Evolutionary conservation across 1,140 invertebrate species (phyloP), one percentile per base, ranked within the genome.

Genomic region (Lerema accius): DNA sequence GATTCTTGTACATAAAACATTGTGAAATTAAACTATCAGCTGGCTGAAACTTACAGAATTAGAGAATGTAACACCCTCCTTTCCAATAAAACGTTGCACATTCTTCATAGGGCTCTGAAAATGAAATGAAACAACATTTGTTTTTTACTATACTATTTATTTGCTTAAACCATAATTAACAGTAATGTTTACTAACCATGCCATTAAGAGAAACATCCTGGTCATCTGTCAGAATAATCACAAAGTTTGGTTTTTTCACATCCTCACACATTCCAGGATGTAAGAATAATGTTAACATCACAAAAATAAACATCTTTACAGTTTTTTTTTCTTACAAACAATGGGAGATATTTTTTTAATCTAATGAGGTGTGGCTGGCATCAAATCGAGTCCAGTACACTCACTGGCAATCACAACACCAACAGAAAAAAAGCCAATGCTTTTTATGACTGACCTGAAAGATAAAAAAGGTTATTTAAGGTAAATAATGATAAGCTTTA

Each of bases 181-280:
- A 62, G 48, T 68, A 49, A 50, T 26, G n/a, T 65, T 67, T 86
- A 92, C 93, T 92, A 92, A 95, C 94, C 93, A 96, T 93, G 26
- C 96, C 94, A 87, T 94, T 94, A 26, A 98, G 87, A 48, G 94
- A 86, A 1, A 94, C 87, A 92, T 98, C 97, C 84, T 97, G 96
- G 92, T 98, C 97, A 87, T 98, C 97, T 9, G 95, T 96, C 48
- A 98, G 67, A 43, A 98, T 92, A 35, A 98, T 78, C 32, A 98
- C 91, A 69, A 98, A 95, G 86, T 98, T 98, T 32, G 95, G 92
- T 77, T 69, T 82, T 16, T 63, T 77, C 6, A 39, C 37, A 50
- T 71, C 70, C 60, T 72, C 68, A 65, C 82, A 74, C 48, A 72
- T 17, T 49, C 56, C 65, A n/a, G 50, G 19, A 62, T 53, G 62